These are phyloP conservation scores for Steinernema hermaphroditum DNA, from an alignment of 2,888 invertebrate genomes.

Conservation along the genomic window DNA sequence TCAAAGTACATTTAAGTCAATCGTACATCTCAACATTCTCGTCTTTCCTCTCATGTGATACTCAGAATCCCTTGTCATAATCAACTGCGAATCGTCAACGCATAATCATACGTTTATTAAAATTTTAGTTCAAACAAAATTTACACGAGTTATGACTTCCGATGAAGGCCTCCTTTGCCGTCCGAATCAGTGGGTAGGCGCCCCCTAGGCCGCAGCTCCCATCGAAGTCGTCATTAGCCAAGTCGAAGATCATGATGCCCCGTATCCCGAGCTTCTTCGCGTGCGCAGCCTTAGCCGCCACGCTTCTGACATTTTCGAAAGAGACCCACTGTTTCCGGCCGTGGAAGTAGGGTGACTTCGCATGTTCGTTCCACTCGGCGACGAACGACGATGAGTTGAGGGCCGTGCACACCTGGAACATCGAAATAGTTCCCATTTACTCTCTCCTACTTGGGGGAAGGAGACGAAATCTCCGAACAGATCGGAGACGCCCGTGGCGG, in stretches of 20 bases:
- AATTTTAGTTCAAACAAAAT: not conserved
- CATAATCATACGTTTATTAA: not conserved
- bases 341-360: conserved; percentile 41
- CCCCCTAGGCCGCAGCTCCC: conserved; percentile 35
- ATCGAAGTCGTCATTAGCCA: conserved; percentile 42
- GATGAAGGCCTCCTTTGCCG: conserved; percentile 35
- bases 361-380: conserved; percentile 39
- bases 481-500: conserved; percentile 35
- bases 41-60: conserved; percentile 28
- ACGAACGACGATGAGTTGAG: conserved; percentile 26
- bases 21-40: not conserved
- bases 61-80: not conserved
- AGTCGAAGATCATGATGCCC: conserved; percentile 32
- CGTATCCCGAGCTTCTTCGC: conserved; percentile 32
- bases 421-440: too few relatives aligned
- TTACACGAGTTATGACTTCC: too few relatives aligned
- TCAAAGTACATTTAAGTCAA: not conserved
- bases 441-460: not conserved
- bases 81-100: conserved; percentile 10
- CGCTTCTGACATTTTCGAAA: conserved; percentile 37
- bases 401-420: conserved; percentile 34
- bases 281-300: conserved; percentile 37
- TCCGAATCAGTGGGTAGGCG: conserved; percentile 38
- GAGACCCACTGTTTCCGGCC: conserved; percentile 40
- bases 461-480: conserved; percentile 27